Conservation (phyloP, 2,797 vertebrate genomes). For the Taeniopygia guttata region DNA sequence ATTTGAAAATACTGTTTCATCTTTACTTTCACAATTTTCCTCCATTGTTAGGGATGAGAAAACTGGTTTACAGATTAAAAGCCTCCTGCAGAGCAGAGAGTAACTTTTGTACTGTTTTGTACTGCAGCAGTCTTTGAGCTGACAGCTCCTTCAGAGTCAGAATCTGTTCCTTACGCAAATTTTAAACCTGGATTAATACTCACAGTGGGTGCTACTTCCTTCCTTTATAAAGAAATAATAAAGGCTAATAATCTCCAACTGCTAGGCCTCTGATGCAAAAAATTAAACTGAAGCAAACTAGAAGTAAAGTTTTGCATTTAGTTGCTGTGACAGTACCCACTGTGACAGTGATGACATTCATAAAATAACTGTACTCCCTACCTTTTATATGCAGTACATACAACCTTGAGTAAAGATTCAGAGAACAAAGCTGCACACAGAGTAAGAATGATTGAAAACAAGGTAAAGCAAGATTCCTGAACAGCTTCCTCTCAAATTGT, state of each 20-base stretch:
- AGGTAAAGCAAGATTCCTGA: not conserved
- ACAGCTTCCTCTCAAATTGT: not conserved
- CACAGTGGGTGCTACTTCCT: not conserved
- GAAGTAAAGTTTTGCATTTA: not conserved
- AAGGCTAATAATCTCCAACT: not conserved
- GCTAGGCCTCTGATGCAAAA: not conserved
- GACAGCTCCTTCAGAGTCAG: not conserved
- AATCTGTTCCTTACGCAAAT: not conserved
- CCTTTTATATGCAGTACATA: not conserved
- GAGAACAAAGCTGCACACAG: not conserved
- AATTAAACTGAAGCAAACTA: not conserved
- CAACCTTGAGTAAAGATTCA: not conserved
- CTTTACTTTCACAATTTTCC: not conserved
- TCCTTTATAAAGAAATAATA: not conserved
- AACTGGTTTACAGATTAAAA: not conserved
- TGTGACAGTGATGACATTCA: not conserved
- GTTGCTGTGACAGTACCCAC: not conserved
- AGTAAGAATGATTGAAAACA: not conserved
- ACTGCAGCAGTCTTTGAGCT: not conserved
- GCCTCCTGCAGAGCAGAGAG: not conserved
- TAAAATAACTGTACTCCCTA: not conserved
- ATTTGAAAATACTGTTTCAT: not conserved
- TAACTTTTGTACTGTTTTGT: not conserved
- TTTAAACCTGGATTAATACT: not conserved
- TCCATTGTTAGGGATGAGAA: not conserved